These are phyloP conservation scores for Asbolus verrucosus DNA, from an alignment of 1,140 invertebrate genomes.

Conservation along the genomic window DNA sequence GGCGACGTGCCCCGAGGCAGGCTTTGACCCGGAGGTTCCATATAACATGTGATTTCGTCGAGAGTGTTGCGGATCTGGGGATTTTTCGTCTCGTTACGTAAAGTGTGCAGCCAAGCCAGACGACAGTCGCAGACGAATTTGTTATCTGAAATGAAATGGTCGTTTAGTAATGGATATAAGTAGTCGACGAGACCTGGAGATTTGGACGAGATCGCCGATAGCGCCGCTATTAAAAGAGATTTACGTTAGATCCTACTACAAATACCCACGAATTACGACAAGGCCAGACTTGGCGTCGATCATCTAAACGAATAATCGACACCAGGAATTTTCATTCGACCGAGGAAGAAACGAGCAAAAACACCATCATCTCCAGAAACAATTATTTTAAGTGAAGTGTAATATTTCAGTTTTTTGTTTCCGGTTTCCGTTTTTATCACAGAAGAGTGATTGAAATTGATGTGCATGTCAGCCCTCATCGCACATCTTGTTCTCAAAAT, in stretches of 20 bases:
- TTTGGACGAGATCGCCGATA: constrained; percentile 31
- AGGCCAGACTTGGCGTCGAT: constrained; percentile 4
- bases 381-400: not conserved
- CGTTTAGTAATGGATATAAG: constrained; percentile 6
- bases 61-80: constrained; percentile 74
- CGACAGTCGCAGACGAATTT: constrained; percentile 84
- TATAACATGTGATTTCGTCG: constrained; percentile 76
- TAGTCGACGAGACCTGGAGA: constrained; percentile 6
- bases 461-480: too few species aligned
- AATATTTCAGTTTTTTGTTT: not conserved
- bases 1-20: constrained; percentile 10
- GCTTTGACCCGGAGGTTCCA: constrained; percentile 64
- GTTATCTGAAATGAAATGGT: constrained; percentile 73
- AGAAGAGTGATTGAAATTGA: too few species aligned
- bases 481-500: too few species aligned
- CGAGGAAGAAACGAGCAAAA: not conserved
- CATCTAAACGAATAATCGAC: constrained; percentile 3
- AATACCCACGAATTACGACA: constrained; percentile 29
- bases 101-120: constrained; percentile 78
- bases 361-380: not conserved
- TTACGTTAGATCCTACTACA: constrained; percentile 24
- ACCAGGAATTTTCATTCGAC: not conserved
- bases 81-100: constrained; percentile 80
- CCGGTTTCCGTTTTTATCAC: not conserved
- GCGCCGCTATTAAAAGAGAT: constrained; percentile 24